A percentile compares a stretch with the other conserved stretches of the same genome.
phyloP scores from a whole-genome alignment of 2,888 invertebrate species.

The Cosmorhoe ocellata region DNA sequence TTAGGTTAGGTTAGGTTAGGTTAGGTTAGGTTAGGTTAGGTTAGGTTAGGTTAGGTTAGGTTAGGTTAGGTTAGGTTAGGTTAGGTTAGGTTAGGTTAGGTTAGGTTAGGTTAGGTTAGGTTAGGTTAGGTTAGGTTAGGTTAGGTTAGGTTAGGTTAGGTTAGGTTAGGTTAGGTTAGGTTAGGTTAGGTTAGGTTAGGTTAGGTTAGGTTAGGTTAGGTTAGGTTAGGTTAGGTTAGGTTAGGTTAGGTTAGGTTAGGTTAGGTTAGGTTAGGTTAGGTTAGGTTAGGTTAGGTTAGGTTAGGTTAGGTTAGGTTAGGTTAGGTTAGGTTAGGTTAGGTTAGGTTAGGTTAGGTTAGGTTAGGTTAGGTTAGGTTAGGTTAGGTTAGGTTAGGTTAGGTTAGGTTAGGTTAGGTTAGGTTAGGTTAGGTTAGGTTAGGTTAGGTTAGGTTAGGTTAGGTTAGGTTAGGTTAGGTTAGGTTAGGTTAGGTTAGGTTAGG shows the following conservation, averaged over 20 bases:
- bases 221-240: slow-evolving; percentile 31
- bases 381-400: too few species aligned
- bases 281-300: slow-evolving; percentile 23
- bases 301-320: slow-evolving; percentile 32
- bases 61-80: slow-evolving; percentile 31
- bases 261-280: slow-evolving; percentile 30
- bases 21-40: slow-evolving; percentile 36
- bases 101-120: slow-evolving; percentile 35
- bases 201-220: slow-evolving; percentile 33
- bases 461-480: too few species aligned
- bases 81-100: slow-evolving; percentile 33
- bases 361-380: slow-evolving; percentile 1
- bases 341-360: slow-evolving; percentile 23
- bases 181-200: slow-evolving; percentile 36
- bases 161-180: slow-evolving; percentile 36
- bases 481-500: too few species aligned
- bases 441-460: too few species aligned
- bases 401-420: too few species aligned
- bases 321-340: slow-evolving; percentile 28
- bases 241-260: slow-evolving; percentile 33
- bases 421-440: too few species aligned
- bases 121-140: slow-evolving; percentile 33
- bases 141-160: slow-evolving; percentile 35
- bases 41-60: slow-evolving; percentile 35
- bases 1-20: slow-evolving; percentile 35